Evolutionary conservation across 2,797 vertebrate species (phyloP).

Genomic region (Crenuchus spilurus): DNA sequence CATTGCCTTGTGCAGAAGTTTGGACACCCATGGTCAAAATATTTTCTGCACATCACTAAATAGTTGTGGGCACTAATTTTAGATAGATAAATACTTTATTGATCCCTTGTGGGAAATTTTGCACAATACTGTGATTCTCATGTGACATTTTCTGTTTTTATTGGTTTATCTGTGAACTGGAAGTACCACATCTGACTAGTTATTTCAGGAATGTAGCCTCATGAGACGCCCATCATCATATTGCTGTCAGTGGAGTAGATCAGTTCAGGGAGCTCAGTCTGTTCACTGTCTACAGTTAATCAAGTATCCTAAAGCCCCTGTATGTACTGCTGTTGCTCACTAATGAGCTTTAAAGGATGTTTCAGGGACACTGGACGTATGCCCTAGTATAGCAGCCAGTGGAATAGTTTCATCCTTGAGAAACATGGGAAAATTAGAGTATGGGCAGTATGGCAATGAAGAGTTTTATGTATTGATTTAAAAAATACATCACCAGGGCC

Average conservation of each 20-base stretch:
- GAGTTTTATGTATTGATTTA: background rate
- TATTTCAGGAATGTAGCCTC: slow-evolving; percentile 2
- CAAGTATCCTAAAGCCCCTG: background rate
- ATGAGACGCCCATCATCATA: background rate
- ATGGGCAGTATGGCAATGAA: background rate
- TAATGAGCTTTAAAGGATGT: background rate
- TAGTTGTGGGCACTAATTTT: too few relatives aligned
- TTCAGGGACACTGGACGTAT: background rate
- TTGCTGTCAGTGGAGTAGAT: background rate
- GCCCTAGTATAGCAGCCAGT: background rate
- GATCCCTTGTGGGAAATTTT: too few relatives aligned
- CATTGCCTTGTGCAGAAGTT: too few relatives aligned
- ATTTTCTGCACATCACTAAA: too few relatives aligned
- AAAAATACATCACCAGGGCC: too few relatives aligned
- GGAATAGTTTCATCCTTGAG: background rate
- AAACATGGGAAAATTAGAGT: background rate
- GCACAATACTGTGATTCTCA: too few relatives aligned
- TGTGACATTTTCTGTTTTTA: background rate
- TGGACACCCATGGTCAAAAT: too few relatives aligned
- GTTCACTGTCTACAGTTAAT: background rate
- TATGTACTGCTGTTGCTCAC: background rate
- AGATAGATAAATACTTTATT: too few relatives aligned
- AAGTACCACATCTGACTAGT: background rate
- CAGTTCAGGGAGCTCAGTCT: background rate
- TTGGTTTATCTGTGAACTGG: background rate